Evolutionary conservation across 1,140 invertebrate species (phyloP), one percentile per base, ranked within the genome.

Genomic region (Lysiphlebus fabarum): DNA sequence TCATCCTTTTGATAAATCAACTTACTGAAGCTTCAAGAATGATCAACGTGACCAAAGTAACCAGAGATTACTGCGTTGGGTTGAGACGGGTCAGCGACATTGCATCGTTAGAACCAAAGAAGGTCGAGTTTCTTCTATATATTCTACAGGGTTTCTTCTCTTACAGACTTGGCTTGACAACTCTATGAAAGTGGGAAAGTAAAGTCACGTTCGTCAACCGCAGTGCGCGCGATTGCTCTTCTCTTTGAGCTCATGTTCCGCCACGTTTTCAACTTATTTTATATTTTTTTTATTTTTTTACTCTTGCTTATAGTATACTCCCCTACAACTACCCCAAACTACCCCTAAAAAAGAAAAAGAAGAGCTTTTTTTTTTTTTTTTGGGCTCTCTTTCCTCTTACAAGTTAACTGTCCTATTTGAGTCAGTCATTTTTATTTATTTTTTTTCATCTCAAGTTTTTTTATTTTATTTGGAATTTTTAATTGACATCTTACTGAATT

Each of bases 181-280:
- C 49, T 17, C 57, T 34, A 12, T 54, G 53, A 43, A 53, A 49
- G 54, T 14, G 47, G 59, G 61, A 65, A 66, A 69, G 62, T 64
- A 65, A 61, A 69, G 69, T 69, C 69, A 69, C 67, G 66, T 69
- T 69, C 66, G 62, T 66, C 66, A 69, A 68, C 69, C 65, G 64
- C 66, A 68, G 40, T 41, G 66, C 62, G 57, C 47, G 45, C 58
- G 64, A 69, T 70, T 69, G 61, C 67, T 51, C 12, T 36, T 51
- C 62, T 62, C 69, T 69, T 69, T 70, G 66, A 68, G 26, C 57
- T 65, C 49, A 26, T 62, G n/a, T 47, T 36, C 49, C 43, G 42
- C 38, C 45, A 34, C 47, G 59, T 61, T 53, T 63, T 48, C 34
- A 7, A 11, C 37, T 34, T 49, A 62, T 56, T 37, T 51, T 48